Evolutionary conservation across 2,888 invertebrate genomes (phyloP), one percentile per base, ranked within the genome.

Genomic region (Mesorhabditis belari): DNA sequence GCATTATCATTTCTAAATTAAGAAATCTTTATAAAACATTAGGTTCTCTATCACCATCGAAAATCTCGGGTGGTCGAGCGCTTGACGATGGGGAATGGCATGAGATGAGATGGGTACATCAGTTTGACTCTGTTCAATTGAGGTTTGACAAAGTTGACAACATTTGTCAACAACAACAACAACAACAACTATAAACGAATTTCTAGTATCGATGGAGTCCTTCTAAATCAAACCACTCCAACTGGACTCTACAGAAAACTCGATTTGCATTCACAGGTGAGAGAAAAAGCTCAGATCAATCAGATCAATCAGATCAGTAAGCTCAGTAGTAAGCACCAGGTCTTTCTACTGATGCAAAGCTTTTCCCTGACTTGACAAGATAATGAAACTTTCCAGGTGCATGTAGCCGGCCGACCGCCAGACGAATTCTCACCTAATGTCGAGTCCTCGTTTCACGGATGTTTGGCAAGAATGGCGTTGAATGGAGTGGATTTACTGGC

Each of bases 41-140:
- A 69, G 69, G 74, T 23, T 71, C 71, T 12, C 58, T 74, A 21
- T 68, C 74, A 2, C 71, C 70, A 1, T 66, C 70, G 17, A 27
- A 63, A 25, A 76, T 79, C 26, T 67, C 68, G n/a, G 79, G 70
- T 17, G 79, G 79, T 6, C 61, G 67, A 35, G 77, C 79, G 1
- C 60, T 79, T 44, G 75, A 79, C 57, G 79, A 79, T 59, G 79
- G 79, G 4, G 62, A 73, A 57, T 79, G 79, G 79, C 79, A 79
- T 60, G 76, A 77, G 28, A n/a, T 77, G 51, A 64, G 73, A 19
- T 79, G 79, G 79, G 63, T 72, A 5, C 79, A 79, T 58, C 79
- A 79, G 54, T 78, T 79, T 60, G 79, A 79, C 54, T 75, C 75
- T 12, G 79, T 79, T 19, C 70, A 79, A 60, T 59, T 71, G 23